Conservation (phyloP, 2,113 vertebrate genomes). For the Cyprinodon tularosa region DNA sequence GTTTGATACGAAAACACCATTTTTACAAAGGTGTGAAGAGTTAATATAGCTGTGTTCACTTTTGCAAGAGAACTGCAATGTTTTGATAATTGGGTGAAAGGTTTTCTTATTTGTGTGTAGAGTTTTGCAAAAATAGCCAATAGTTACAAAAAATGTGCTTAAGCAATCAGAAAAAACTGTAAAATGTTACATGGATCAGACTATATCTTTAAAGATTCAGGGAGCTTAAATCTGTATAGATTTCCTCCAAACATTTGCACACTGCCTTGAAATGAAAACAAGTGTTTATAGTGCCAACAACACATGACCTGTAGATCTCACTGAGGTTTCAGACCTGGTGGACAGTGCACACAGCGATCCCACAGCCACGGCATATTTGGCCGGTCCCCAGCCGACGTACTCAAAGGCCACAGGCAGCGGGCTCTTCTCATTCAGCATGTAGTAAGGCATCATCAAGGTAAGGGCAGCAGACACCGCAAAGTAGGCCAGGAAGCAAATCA, state of each 20-base stretch:
- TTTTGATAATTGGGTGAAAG: too few relatives aligned
- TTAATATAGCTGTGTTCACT: too few relatives aligned
- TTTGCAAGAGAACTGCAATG: too few relatives aligned
- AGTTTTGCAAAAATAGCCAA: too few relatives aligned
- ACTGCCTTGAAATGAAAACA: background rate
- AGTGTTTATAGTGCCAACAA: background rate
- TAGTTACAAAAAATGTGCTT: too few relatives aligned
- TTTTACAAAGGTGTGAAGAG: too few relatives aligned
- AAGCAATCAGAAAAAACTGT: too few relatives aligned
- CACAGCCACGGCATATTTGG: constrained; percentile 80
- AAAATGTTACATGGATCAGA: too few relatives aligned
- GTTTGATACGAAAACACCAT: too few relatives aligned
- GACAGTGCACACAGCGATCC: constrained; percentile 84
- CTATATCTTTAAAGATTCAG: too few relatives aligned
- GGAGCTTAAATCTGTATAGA: background rate
- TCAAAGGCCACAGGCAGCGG: constrained; percentile 84
- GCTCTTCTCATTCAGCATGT: constrained; percentile 80
- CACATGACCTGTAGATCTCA: background rate
- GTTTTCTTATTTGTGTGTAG: too few relatives aligned
- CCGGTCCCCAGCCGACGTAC: constrained; percentile 82
- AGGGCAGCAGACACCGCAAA: constrained; percentile 88
- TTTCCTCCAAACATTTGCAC: background rate
- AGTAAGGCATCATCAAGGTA: constrained; percentile 91
- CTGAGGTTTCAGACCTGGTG: constrained; percentile 73
- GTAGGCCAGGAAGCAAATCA: constrained; percentile 88